These are phyloP conservation scores for Ophthalmolycus amberensis DNA, from an alignment of 2,113 vertebrate genomes.

Conservation along the genomic window DNA sequence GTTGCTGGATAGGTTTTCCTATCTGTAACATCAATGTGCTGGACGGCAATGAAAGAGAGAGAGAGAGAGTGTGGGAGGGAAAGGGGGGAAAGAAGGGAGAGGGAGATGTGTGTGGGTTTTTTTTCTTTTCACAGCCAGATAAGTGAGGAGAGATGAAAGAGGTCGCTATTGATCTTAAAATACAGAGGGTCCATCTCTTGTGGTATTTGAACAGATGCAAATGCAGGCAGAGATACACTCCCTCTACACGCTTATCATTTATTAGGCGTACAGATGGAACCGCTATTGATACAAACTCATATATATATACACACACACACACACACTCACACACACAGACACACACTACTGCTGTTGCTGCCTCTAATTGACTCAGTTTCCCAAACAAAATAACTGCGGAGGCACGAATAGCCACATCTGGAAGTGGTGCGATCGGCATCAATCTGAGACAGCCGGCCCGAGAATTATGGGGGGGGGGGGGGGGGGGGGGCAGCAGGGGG, in stretches of 20 bases:
- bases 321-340: conserved; percentile 20
- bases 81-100: not conserved
- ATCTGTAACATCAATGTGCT: conserved; percentile 71
- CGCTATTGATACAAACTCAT: not conserved
- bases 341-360: conserved; percentile 3
- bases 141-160: conserved; percentile 63
- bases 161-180: conserved; percentile 45
- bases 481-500: not conserved
- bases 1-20: conserved; percentile 65
- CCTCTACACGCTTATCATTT: conserved; percentile 17
- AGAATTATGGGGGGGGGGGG: conserved; percentile 29
- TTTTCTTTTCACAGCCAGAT: conserved; percentile 28
- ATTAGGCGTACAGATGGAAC: conserved; percentile 49
- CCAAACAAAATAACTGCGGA: conserved; percentile 53
- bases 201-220: conserved; percentile 41
- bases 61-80: conserved; percentile 1
- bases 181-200: conserved; percentile 31
- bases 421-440: conserved; percentile 39
- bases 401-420: conserved; percentile 64
- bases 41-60: conserved; percentile 58
- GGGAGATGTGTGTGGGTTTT: not conserved
- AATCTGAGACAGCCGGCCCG: conserved; percentile 48
- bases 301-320: conserved; percentile 3
- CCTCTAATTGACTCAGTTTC: conserved; percentile 69
- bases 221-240: conserved; percentile 30